Evolutionary conservation across 2,797 vertebrate genomes (phyloP).

Genomic region (Denticeps clupeoides): DNA sequence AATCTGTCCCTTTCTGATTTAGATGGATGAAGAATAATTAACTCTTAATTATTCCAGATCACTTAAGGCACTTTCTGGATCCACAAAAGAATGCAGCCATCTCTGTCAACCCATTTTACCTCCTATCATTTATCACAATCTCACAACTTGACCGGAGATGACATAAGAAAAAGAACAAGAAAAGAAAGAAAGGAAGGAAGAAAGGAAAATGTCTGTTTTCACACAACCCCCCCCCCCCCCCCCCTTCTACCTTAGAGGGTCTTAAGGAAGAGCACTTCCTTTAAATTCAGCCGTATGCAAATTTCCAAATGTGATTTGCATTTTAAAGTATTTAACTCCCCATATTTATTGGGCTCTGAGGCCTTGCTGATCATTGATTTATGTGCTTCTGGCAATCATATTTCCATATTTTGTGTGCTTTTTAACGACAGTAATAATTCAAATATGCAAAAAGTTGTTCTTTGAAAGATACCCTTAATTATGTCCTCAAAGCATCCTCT

Average conservation of each 20-base stretch:
- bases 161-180: constrained; percentile 48
- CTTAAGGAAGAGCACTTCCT: constrained; percentile 92
- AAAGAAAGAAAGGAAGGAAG: constrained; percentile 14
- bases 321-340: constrained; percentile 99
- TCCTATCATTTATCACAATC: constrained; percentile 85
- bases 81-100: constrained; percentile 84
- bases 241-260: constrained; percentile 87
- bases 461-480: constrained; percentile 99
- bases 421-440: constrained; percentile 99
- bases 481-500: constrained; percentile 97
- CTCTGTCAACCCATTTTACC: constrained; percentile 85
- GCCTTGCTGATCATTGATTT: constrained; percentile 99
- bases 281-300: constrained; percentile 98
- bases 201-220: constrained; percentile 64
- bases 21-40: constrained; percentile 99
- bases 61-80: constrained; percentile 96
- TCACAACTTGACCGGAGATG: constrained; percentile 91
- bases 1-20: constrained; percentile 98
- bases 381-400: constrained; percentile 99
- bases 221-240: constrained; percentile 51
- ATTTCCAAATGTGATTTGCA: constrained; percentile 92
- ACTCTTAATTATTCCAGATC: constrained; percentile 99
- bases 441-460: constrained; percentile 99
- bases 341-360: constrained; percentile 99
- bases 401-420: constrained; percentile 99